These are phyloP conservation scores for Drosophila triauraria DNA, from an alignment of 1,140 invertebrate genomes.

Conservation along the genomic window DNA sequence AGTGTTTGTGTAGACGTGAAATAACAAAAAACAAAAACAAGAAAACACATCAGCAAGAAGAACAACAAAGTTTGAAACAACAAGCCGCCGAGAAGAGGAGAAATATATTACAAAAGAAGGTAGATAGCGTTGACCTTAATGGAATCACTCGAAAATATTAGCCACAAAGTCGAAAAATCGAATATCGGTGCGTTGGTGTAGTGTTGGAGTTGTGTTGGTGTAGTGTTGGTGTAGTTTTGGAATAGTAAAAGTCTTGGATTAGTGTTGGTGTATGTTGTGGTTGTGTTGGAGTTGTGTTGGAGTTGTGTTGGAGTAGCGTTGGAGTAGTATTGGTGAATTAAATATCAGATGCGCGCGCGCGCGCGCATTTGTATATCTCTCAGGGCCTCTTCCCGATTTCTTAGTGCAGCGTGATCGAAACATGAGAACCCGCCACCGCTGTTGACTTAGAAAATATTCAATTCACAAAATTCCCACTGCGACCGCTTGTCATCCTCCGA, in stretches of 20 bases:
- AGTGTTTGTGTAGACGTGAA: slow-evolving; percentile 28
- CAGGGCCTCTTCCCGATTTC: not conserved
- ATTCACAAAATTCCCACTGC: slow-evolving; percentile 43
- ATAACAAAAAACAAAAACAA: slow-evolving; percentile 4
- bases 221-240: not conserved
- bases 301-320: not conserved
- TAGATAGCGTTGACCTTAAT: slow-evolving; percentile 29
- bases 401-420: slow-evolving; percentile 36
- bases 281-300: not conserved
- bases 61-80: slow-evolving; percentile 16
- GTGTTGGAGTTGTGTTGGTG: not conserved
- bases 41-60: not conserved
- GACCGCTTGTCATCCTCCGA: slow-evolving; percentile 28
- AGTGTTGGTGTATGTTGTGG: not conserved
- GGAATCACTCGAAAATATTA: slow-evolving; percentile 7
- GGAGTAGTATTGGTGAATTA: not conserved
- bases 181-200: not conserved
- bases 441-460: slow-evolving; percentile 26
- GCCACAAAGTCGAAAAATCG: slow-evolving; percentile 1
- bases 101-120: slow-evolving; percentile 35
- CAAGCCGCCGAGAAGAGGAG: not conserved
- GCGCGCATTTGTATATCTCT: not conserved
- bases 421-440: slow-evolving; percentile 16
- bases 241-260: not conserved
- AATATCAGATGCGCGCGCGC: slow-evolving; percentile 40